phyloP scores from a whole-genome alignment of 2,888 invertebrate genomes.

The Rhamnusium bicolor region DNA sequence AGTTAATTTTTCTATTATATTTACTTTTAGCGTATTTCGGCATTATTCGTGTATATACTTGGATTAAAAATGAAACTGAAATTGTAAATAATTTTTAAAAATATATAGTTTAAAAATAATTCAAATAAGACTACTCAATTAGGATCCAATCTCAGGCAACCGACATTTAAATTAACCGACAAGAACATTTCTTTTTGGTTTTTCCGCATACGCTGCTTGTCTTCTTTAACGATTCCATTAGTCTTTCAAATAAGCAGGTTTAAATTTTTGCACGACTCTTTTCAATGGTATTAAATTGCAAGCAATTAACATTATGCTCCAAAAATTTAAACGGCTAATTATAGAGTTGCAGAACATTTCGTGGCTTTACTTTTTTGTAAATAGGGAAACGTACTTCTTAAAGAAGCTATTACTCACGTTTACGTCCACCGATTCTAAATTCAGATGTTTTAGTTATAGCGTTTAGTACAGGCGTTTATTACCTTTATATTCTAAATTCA shows the following conservation, averaged over 20 bases:
- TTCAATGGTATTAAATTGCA: slow-evolving; percentile 7
- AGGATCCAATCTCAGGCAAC: slow-evolving; percentile 45
- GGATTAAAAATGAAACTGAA: neutral
- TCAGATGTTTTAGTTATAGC: neutral
- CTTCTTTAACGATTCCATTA: slow-evolving; percentile 22
- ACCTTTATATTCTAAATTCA: neutral
- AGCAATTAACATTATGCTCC: slow-evolving; percentile 15
- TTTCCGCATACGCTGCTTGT: slow-evolving; percentile 9
- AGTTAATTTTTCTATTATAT: neutral
- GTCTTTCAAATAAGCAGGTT: slow-evolving; percentile 18
- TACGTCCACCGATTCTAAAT: neutral
- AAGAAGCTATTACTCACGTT: neutral
- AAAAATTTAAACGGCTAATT: neutral
- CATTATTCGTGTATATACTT: neutral
- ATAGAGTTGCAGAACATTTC: neutral
- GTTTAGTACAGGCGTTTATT: neutral
- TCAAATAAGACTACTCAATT: slow-evolving; percentile 39
- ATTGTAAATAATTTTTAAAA: neutral
- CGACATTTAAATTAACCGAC: slow-evolving; percentile 45
- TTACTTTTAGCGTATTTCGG: neutral
- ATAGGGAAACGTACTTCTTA: neutral
- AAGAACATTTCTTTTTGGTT: slow-evolving; percentile 38
- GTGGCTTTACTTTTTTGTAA: neutral
- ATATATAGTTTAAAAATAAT: neutral
- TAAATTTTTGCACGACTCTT: slow-evolving; percentile 8